Evolutionary conservation across 2,888 invertebrate species (phyloP), one percentile per base, ranked within the genome.

Genomic region (Cryptocheilus praepositus): DNA sequence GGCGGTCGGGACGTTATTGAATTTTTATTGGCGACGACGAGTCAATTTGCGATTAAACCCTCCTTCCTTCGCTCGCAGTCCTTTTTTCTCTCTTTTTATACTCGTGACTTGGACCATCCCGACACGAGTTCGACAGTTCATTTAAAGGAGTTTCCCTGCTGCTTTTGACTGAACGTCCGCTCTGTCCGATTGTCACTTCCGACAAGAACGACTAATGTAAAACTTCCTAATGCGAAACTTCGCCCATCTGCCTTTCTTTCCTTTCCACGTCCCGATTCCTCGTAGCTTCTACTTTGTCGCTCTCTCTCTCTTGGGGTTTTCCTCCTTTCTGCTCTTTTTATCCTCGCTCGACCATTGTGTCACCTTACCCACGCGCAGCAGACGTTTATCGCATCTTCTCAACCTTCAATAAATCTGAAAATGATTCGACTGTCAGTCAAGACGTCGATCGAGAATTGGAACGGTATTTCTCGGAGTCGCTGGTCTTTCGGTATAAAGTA

Each of bases 11-110:
- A 61, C 79, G 84, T 85, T 85, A 85, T 85, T 85, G 84, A 84
- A 85, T 82, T 85, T 85, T 85, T 84, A 85, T 85, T 85, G 83
- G 81, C 78, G 80, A 73, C 81, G 76, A 78, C 81, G 73, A 82
- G 71, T 77, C 84, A 83, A 84, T 84, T 83, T 85, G 80, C 81
- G 77, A 79, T 79, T 77, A 78, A 74, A 74, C 69, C 70, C 67
- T 45, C 66, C 56, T 25, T 60, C 76, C 61, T 69, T 70, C 51
- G 55, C 49, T 45, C 70, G 8, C 18, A 13, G 7, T 49, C 16
- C 49, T n/a, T 18, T 49, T n/a, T 49, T 13, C 2, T 16, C 16
- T 8, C 4, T 5, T 53, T 64, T 54, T 55, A 36, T 61, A 53
- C 69, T 56, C 54, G 55, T 56, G 67, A 19, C 49, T 61, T 61